Evolutionary conservation across 1,140 invertebrate genomes (phyloP), one percentile per base, ranked within the genome.

Genomic region (Cydia amplana): DNA sequence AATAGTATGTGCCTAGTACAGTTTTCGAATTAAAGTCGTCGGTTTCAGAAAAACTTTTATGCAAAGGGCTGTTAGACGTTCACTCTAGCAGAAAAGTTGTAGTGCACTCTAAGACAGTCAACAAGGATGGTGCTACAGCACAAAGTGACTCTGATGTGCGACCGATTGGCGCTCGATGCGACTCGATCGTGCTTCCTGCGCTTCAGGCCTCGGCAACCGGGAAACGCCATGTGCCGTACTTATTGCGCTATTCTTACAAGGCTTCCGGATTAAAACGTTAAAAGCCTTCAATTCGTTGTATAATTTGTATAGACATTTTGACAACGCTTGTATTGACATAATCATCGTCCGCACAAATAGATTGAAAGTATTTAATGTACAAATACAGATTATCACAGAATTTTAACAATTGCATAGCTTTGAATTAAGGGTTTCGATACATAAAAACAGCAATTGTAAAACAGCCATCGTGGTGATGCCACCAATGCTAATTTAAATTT

Each of bases 111-210:
- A 67, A 60, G 65, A 70, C 18, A 70, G 65, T 70, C 65, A 70
- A 70, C 32, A 40, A 70, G 32, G 36, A 40, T 70, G 64, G 18
- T 65, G 36, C 64, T 67, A 67, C 64, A 64, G 63, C 28, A 70
- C 65, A 70, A 64, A 74, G 76, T 73, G 36, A 79, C 63, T 67
- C 85, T 86, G 88, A 90, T 86, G 85, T 88, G 76, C 82, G 85
- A 82, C 80, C 83, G 87, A 88, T 87, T 88, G 86, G 80, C 81
- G 82, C 77, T 51, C 75, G 77, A 51, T 43, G 76, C 72, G 77
- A 75, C 79, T 84, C 81, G 80, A 81, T 85, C 82, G 78, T 72
- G 79, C 82, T 86, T 90, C 88, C 88, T 83, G 82, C 79, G 82
- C 83, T 81, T 72, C 79, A 16, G 43, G 43, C 43, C 14, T 16